Percentiles rank a stretch among this genome's conserved stretches.
phyloP scores from a whole-genome alignment of 1,140 invertebrate species.

The Helicoverpa armigera region DNA sequence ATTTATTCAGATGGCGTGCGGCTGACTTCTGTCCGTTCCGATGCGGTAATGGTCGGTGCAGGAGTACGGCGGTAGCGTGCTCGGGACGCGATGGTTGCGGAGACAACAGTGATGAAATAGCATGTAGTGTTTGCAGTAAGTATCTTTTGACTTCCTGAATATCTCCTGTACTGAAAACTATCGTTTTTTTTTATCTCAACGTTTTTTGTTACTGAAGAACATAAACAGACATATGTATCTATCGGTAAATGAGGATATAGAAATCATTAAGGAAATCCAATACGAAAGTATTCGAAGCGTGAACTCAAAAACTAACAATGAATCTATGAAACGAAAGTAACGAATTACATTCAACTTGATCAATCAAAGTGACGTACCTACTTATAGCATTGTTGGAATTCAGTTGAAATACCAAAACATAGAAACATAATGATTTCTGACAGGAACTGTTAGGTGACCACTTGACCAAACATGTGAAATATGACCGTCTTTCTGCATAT shows the following conservation, averaged over 20 bases:
- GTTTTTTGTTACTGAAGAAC: too few species aligned
- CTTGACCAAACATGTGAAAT: constrained; percentile 59
- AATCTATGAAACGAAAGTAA: not conserved
- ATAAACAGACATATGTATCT: too few species aligned
- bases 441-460: constrained; percentile 54
- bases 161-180: too few species aligned
- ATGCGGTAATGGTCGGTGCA: constrained; percentile 94
- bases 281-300: not conserved
- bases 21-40: constrained; percentile 90
- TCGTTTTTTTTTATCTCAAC: too few species aligned
- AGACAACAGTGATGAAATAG: constrained; percentile 94
- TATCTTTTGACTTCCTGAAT: constrained; percentile 62
- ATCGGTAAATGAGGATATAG: too few species aligned
- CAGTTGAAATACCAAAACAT: constrained; percentile 20
- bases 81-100: constrained; percentile 96
- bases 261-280: not conserved
- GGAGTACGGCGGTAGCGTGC: constrained; percentile 95
- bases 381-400: not conserved
- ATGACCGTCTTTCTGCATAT: constrained; percentile 51
- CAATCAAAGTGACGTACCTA: constrained; percentile 12
- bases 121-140: constrained; percentile 95
- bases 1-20: constrained; percentile 76
- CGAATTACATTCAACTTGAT: constrained; percentile 1
- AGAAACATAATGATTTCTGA: constrained; percentile 38
- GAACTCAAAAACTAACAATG: constrained; percentile 15